Conservation (phyloP, 1,140 invertebrate species). For the Drosophila equinoxialis region DNA sequence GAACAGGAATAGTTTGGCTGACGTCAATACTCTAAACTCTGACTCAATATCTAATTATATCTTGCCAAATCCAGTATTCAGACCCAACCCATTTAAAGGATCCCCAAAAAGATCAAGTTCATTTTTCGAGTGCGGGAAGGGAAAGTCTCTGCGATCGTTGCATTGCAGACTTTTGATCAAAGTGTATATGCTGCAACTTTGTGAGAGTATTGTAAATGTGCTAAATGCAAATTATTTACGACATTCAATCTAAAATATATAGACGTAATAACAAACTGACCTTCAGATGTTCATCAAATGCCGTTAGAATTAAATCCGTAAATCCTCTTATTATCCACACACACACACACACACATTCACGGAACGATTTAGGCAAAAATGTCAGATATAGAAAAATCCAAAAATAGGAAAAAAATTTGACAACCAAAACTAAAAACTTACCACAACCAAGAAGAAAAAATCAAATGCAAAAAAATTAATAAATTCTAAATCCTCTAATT, state of each 20-base stretch:
- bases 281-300: conserved; percentile 45
- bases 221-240: conserved; percentile 69
- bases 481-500: conserved; percentile 11
- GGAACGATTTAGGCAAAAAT: conserved; percentile 55
- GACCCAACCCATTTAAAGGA: too few species aligned
- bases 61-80: too few species aligned
- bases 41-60: too few species aligned
- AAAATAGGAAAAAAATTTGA: conserved; percentile 19
- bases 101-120: too few species aligned
- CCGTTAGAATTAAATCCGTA: conserved; percentile 52
- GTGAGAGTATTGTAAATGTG: conserved; percentile 48
- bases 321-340: conserved; percentile 51
- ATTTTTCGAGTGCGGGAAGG: too few species aligned
- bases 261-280: conserved; percentile 9
- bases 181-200: too few species aligned
- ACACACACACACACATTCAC: conserved; percentile 39
- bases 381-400: conserved; percentile 31
- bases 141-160: too few species aligned
- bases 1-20: too few species aligned
- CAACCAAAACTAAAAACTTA: conserved; percentile 20
- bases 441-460: neutral
- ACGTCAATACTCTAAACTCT: too few species aligned
- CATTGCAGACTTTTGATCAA: too few species aligned
- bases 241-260: conserved; percentile 41
- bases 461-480: neutral